Base-by-base conservation (phyloP, 2,113 vertebrate species). In the Oncorhynchus clarkii region DNA sequence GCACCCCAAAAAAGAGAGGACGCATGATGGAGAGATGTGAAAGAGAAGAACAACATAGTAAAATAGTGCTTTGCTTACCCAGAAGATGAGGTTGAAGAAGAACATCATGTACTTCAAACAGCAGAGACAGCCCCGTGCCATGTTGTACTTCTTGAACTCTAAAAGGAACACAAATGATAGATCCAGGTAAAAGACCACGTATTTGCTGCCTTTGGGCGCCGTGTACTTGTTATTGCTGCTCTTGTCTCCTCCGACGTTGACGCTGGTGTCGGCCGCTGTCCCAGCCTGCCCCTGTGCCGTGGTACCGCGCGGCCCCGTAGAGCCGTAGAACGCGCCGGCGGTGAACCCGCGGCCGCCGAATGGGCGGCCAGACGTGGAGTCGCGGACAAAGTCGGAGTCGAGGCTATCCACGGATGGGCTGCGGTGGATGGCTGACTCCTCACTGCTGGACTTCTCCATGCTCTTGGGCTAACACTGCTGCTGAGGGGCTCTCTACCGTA, bases 131-230 rank as follows among this genome's bases (percentile, higher is more conserved):
- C 97, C 97, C 86, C 96, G 93, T 83, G 97, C 97, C 98, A 99
- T 99, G 96, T 97, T 98, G 96, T 95, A 99, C 97, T 97, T 99
- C 96, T 98, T 98, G 95, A 99, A 99, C 93, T 99, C 98, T 99
- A 99, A 92, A 92, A 99, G 97, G 94, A 99, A 99, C 94, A 99
- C 97, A 99, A 99, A 99, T 82, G 98, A 99, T 94, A 99, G 94
- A 94, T 99, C 98, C 96, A 99, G 95, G 93, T 99, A 99, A 99
- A 99, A 99, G 86, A 99, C 98, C 84, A 99, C 95, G 88, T 98
- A 99, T 92, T 99, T 99, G 96, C 96, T 97, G 93, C 96, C 94
- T 90, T 95, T 97, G 84, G 97, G 94, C 0, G 95, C 93, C 89
- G 91, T 91, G 93, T 92, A 95, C 91, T 96, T 96, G 91, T 94